A percentile compares a stretch with the other conserved stretches of the same genome.
phyloP scores from a whole-genome alignment of 2,888 invertebrate genomes.

The Carabus problematicus region DNA sequence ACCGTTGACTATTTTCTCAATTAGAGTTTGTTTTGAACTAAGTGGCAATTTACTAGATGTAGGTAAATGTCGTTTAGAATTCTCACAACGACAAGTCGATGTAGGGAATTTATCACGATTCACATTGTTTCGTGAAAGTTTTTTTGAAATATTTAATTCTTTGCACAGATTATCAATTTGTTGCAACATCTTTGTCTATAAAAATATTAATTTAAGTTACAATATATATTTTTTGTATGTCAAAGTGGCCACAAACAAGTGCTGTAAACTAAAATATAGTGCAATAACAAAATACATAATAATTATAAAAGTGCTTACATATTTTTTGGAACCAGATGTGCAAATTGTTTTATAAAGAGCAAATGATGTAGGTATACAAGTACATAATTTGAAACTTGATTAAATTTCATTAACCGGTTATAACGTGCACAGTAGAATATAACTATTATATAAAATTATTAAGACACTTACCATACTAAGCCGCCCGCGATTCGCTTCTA shows the following conservation, averaged over 20 bases:
- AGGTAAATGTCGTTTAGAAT: too few species aligned
- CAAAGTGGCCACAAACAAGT: not conserved
- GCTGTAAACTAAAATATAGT: not conserved
- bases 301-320: not conserved
- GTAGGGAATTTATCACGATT: not conserved
- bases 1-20: not conserved
- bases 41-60: too few species aligned
- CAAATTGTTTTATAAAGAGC: not conserved
- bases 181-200: conserved; percentile 58
- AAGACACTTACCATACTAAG: conserved; percentile 60
- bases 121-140: conserved; percentile 47
- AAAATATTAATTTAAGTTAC: conserved; percentile 27
- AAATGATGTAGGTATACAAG: conserved; percentile 1
- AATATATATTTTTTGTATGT: not conserved
- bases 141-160: conserved; percentile 56
- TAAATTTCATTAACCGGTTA: conserved; percentile 9
- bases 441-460: too few species aligned
- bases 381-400: not conserved
- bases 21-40: not conserved
- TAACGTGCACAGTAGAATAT: too few species aligned
- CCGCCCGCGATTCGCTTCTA: conserved; percentile 59
- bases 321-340: not conserved
- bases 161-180: conserved; percentile 59
- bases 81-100: too few species aligned
- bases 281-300: not conserved